Conservation (phyloP, 2,888 invertebrate species). For the Eilema depressum region DNA sequence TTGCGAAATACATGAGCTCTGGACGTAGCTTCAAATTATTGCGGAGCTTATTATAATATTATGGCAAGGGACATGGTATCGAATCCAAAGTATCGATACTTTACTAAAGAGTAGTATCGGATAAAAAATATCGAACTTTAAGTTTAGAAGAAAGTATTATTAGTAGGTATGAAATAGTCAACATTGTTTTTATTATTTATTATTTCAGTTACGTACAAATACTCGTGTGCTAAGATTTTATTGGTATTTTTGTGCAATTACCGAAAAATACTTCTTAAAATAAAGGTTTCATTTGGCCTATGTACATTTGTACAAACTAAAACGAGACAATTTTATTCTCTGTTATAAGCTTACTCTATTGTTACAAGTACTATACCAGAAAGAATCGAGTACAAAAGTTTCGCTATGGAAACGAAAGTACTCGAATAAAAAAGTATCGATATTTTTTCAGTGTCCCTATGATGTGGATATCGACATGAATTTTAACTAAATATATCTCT, state of each 20-base stretch:
- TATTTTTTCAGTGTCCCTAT: slow-evolving; percentile 3
- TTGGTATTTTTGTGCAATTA: neutral
- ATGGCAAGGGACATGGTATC: neutral
- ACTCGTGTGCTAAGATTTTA: neutral
- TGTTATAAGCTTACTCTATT: neutral
- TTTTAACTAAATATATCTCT: neutral
- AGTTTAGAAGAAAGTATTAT: slow-evolving; percentile 2
- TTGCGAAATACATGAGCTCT: no score
- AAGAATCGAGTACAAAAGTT: neutral
- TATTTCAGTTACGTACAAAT: slow-evolving; percentile 1
- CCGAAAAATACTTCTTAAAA: neutral
- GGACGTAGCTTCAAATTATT: no score
- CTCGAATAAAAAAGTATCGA: neutral
- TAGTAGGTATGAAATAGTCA: neutral
- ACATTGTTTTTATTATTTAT: slow-evolving; percentile 1
- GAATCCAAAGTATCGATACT: neutral
- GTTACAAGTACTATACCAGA: neutral
- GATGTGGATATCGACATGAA: neutral
- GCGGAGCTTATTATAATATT: no score
- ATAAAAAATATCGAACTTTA: neutral
- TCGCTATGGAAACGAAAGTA: neutral
- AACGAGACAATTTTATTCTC: neutral
- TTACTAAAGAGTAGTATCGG: neutral
- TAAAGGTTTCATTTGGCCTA: neutral
- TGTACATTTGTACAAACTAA: neutral